Evolutionary conservation across 2,888 invertebrate genomes (phyloP).

Genomic region (Epistrophe eligans): DNA sequence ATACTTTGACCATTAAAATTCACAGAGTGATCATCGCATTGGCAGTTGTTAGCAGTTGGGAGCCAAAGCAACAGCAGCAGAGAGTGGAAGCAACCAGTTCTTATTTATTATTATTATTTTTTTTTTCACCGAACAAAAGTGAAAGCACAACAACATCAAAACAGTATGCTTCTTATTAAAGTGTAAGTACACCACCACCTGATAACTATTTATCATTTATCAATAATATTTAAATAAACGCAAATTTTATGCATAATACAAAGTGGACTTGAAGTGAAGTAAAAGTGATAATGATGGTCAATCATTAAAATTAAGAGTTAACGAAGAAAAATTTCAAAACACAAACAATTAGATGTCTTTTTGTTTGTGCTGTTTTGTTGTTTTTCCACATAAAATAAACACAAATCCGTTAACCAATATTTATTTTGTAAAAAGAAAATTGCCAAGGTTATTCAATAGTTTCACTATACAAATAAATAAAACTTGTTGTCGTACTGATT

Average conservation of each 20-base stretch:
- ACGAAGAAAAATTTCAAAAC: not conserved
- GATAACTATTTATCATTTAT: constrained; percentile 17
- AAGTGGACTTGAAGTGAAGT: not conserved
- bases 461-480: not conserved
- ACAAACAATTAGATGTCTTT: not conserved
- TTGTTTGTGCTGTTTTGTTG: no score
- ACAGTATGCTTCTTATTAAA: constrained; percentile 66
- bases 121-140: constrained; percentile 47
- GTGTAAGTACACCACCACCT: constrained; percentile 61
- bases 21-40: constrained; percentile 22
- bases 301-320: not conserved
- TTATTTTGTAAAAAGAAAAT: not conserved
- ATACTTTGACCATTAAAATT: constrained; percentile 44
- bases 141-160: constrained; percentile 51
- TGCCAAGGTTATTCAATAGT: constrained; percentile 9
- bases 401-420: not conserved
- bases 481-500: not conserved
- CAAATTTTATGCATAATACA: not conserved
- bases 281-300: not conserved
- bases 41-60: constrained; percentile 25
- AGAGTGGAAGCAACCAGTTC: constrained; percentile 36
- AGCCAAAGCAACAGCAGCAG: constrained; percentile 28
- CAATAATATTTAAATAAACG: not conserved
- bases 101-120: constrained; percentile 32
- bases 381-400: not conserved